Conservation (phyloP, 35 echinoderm and acorn worm species). For the Eucidaris tribuloides region DNA sequence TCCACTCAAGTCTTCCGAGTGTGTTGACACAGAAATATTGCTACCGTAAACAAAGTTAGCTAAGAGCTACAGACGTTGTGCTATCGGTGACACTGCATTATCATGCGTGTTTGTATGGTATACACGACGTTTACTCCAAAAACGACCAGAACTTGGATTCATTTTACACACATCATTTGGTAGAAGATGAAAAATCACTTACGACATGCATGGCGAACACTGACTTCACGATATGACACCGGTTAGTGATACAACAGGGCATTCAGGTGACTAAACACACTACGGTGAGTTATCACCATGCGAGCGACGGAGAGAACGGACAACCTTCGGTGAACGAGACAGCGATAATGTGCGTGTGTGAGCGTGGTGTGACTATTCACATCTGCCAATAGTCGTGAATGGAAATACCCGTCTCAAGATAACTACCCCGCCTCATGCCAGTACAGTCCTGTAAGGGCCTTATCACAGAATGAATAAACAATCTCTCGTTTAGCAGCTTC, state of each 20-base stretch:
- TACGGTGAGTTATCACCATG: not conserved
- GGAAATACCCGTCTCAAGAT: not conserved
- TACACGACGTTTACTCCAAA: not conserved
- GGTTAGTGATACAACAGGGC: not conserved
- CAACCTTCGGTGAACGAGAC: not conserved
- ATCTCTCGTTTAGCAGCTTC: not conserved
- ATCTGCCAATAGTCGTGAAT: not conserved
- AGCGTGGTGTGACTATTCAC: not conserved
- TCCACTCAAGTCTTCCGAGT: not conserved
- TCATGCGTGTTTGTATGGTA: not conserved
- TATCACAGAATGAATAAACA: not conserved
- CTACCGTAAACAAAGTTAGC: slow-evolving; percentile 16
- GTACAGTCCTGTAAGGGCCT: not conserved
- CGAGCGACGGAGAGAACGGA: slow-evolving; percentile 1
- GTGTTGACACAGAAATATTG: not conserved
- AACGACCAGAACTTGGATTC: not conserved
- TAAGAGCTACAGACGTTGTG: not conserved
- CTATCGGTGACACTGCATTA: not conserved
- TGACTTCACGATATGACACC: not conserved
- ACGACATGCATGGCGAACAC: too few species aligned
- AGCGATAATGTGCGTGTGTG: slow-evolving; percentile 7
- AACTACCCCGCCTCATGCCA: not conserved
- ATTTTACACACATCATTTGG: not conserved
- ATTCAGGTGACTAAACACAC: slow-evolving; percentile 26
- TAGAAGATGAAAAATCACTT: too few species aligned